Base-by-base conservation (phyloP, 1,140 invertebrate species). In the Nilaparvata lugens region DNA sequence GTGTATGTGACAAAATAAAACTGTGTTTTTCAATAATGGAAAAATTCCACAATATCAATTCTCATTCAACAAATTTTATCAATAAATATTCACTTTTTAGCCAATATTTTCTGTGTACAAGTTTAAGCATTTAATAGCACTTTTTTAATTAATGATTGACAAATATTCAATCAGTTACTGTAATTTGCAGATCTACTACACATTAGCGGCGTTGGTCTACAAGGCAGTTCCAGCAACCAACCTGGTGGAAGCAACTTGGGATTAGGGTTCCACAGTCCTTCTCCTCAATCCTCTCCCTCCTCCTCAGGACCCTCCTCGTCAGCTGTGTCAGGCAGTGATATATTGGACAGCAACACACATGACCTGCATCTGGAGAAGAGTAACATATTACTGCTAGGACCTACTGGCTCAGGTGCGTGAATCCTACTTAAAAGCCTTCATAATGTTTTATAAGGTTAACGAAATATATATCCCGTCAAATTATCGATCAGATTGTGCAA, bases 331-430 rank as follows among this genome's bases (percentile, higher is more conserved):
- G 86, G 90, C 45, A 89, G 88, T 3, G 91, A 95, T 69, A 86
- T 96, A 57, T 75, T 97, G n/a, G 92, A 96, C 65, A 79, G 86
- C 38, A 84, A 85, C 43, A 83, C 84, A 35, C 86, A 93, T 74
- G 89, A 94, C 65, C 75, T 98, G 23, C 85, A 91, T 67, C 75
- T 99, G 59, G 97, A 99, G 70, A 99, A 99, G 76, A 96, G 92
- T 70, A 99, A 99, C 71, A 97, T 99, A 61, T 78, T 99, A 13
- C 81, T 99, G 66, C 75, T 99, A 2, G 97, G 97, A 16, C 96
- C 97, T 23, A 99, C 96, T 16, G 97, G 97, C 55, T 97, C 93
- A 67, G 95, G 95, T 81, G 66, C n/a, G n/a, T n/a, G n/a, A n/a
- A n/a, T n/a, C n/a, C n/a, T n/a, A n/a, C n/a, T 4, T 52, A 55